A percentile compares a stretch with the other conserved stretches of the same genome.
These are phyloP conservation scores for Onychomys arenicola DNA, from an alignment of 2,797 vertebrate genomes.

Conservation along the genomic window DNA sequence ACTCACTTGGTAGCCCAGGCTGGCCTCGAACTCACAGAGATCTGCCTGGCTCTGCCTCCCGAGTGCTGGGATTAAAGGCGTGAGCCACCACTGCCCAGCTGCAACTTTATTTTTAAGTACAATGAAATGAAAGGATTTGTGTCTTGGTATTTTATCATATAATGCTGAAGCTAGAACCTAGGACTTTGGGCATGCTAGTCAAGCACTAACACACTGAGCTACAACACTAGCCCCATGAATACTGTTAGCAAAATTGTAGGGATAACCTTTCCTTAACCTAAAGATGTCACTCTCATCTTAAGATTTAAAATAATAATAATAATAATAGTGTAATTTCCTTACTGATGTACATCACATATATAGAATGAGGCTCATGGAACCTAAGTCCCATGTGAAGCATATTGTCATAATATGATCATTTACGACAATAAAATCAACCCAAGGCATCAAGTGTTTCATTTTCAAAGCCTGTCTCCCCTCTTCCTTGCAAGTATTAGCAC, in stretches of 20 bases:
- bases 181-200: not conserved
- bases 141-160: not conserved
- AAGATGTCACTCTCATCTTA: constrained; percentile 51
- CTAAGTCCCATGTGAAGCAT: not conserved
- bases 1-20: too few relatives aligned
- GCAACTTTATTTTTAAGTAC: constrained; percentile 35
- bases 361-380: not conserved
- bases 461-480: constrained; percentile 39
- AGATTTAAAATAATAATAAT: not conserved
- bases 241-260: constrained; percentile 44
- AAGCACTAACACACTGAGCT: not conserved
- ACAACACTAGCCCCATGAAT: not conserved
- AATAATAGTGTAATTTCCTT: not conserved
- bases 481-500: constrained; percentile 45
- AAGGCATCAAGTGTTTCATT: constrained; percentile 9
- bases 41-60: too few relatives aligned
- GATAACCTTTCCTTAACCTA: not conserved
- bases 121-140: constrained; percentile 11
- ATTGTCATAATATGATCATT: constrained; percentile 38
- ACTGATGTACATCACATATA: constrained; percentile 32
- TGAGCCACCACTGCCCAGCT: too few relatives aligned
- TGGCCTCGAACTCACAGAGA: too few relatives aligned
- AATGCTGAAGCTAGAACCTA: not conserved
- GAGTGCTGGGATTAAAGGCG: too few relatives aligned
- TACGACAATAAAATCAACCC: not conserved